Conservation (phyloP, 2,113 vertebrate genomes). For the Otus sunia region DNA sequence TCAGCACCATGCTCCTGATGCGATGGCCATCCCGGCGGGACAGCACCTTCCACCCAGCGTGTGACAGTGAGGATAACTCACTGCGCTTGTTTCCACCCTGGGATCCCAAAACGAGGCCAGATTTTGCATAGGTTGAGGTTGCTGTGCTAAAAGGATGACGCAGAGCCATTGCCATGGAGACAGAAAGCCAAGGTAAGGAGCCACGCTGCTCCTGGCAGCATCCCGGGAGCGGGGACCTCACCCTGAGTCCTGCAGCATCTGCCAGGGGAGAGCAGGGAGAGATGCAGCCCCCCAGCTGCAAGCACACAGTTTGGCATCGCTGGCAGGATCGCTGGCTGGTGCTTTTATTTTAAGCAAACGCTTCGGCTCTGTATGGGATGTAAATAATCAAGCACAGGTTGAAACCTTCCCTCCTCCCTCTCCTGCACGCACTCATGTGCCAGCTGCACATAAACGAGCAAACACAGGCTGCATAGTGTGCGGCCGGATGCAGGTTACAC, state of each 20-base stretch:
- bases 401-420: background rate
- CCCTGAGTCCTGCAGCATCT: background rate
- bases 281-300: background rate
- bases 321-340: rapidly evolving
- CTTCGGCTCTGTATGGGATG: background rate
- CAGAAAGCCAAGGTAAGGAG: conserved; percentile 17
- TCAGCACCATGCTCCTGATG: rapidly evolving
- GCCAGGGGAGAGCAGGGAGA: no score
- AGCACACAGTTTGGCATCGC: rapidly evolving
- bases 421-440: rapidly evolving
- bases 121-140: background rate
- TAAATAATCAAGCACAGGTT: background rate
- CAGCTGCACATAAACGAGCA: background rate
- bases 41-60: background rate
- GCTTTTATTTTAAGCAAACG: background rate
- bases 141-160: conserved; percentile 1
- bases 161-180: conserved; percentile 47
- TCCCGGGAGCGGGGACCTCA: background rate
- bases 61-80: rapidly evolving
- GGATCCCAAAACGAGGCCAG: background rate
- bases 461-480: background rate
- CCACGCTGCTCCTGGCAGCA: background rate
- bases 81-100: background rate
- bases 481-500: background rate
- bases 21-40: rapidly evolving